A percentile compares a stretch with the other conserved stretches of the same genome.
These are phyloP conservation scores for Gallinago paraguaiae DNA, from an alignment of 2,113 vertebrate species.

Conservation along the genomic window DNA sequence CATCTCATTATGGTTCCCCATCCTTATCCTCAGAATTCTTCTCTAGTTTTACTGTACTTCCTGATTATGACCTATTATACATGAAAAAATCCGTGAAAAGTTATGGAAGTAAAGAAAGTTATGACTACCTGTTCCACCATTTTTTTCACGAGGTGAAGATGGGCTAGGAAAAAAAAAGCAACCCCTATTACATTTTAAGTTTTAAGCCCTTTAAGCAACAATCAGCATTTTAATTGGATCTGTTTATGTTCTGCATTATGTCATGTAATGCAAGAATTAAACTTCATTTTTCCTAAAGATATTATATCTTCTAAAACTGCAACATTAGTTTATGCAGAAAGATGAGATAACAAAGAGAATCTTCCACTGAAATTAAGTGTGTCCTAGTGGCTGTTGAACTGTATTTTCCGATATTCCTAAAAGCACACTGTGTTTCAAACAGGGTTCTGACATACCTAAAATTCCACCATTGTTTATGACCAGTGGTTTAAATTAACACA, in stretches of 20 bases:
- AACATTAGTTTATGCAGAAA: slow-evolving; percentile 29
- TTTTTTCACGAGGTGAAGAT: not conserved
- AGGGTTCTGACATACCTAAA: slow-evolving; percentile 4
- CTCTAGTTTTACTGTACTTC: not conserved
- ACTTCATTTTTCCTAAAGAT: slow-evolving; percentile 16
- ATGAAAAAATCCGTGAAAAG: not conserved
- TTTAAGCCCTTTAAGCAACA: not conserved
- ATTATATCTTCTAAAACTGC: slow-evolving; percentile 34
- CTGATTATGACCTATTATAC: not conserved
- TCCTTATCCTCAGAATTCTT: not conserved
- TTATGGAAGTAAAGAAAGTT: not conserved
- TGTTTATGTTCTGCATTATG: not conserved
- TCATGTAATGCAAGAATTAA: not conserved
- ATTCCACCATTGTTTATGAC: slow-evolving; percentile 43
- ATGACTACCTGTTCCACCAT: not conserved
- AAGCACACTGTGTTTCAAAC: slow-evolving; percentile 1
- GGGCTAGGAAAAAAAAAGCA: not conserved
- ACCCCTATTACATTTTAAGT: not conserved
- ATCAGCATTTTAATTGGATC: not conserved
- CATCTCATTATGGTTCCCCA: not conserved
- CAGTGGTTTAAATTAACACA: not conserved
- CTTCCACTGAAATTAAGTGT: slow-evolving; percentile 28
- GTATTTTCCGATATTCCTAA: slow-evolving; percentile 38
- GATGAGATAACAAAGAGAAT: slow-evolving; percentile 30
- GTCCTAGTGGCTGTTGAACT: slow-evolving; percentile 54